Evolutionary conservation across 2,888 invertebrate species (phyloP).

Genomic region (Periphyllus acericola): DNA sequence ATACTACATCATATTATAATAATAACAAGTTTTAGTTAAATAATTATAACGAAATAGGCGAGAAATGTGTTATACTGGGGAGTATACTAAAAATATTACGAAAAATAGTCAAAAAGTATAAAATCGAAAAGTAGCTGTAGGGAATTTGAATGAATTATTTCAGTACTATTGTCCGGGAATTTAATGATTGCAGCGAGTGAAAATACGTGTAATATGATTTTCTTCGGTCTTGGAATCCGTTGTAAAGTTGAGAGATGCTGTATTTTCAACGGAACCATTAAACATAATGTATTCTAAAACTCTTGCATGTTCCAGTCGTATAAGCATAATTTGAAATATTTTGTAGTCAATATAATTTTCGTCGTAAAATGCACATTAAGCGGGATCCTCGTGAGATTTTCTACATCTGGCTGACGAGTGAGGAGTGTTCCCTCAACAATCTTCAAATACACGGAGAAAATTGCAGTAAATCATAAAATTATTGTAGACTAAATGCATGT

Average conservation of each 20-base stretch:
- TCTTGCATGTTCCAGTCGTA: not conserved
- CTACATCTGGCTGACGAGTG: not conserved
- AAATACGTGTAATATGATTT: too few species aligned
- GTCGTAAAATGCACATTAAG: not conserved
- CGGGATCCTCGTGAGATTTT: not conserved
- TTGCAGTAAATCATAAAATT: not conserved
- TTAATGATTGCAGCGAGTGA: too few species aligned
- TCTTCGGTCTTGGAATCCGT: not conserved
- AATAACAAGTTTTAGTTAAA: too few species aligned
- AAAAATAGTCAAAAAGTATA: too few species aligned
- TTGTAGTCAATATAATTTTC: not conserved
- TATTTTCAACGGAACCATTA: not conserved
- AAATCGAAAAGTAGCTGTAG: too few species aligned
- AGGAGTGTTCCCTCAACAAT: not conserved
- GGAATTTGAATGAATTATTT: too few species aligned
- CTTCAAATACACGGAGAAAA: not conserved
- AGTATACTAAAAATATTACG: too few species aligned
- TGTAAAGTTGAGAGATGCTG: too few species aligned
- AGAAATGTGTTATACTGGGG: too few species aligned
- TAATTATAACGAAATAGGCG: too few species aligned
- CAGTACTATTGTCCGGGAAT: too few species aligned
- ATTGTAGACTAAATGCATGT: not conserved
- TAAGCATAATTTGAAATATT: not conserved
- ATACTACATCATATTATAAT: too few species aligned
- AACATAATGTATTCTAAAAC: not conserved